Evolutionary conservation across 2,888 invertebrate genomes (phyloP), one percentile per base, ranked within the genome.

Genomic region (Ichneumoninae sp.): DNA sequence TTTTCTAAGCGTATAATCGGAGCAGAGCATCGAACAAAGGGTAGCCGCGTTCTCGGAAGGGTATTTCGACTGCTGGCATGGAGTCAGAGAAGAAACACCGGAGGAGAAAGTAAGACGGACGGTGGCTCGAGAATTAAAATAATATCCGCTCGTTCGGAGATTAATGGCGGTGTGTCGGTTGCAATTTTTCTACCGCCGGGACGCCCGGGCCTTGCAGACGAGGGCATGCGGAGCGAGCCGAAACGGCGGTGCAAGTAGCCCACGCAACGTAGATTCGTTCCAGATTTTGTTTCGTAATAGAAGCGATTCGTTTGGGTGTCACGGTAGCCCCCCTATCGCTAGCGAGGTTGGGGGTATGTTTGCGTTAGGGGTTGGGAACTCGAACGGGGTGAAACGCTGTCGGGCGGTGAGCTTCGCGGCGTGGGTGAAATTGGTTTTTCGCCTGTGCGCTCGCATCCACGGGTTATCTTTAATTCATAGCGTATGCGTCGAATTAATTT

Each of bases 61-160:
- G 89, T 87, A 85, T 89, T 73, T 78, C 73, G 63, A 52, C 50
- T 68, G 26, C 16, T 74, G 74, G 74, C 73, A 68, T 33, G 73
- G 13, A 78, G 63, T 60, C 71, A 57, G 63, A 83, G 73, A 69
- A 26, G 71, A 22, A 54, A 40, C 19, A 4, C 22, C 2, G 22
- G 47, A 60, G 60, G 81, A 60, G 40, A 40, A 75, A 78, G 66
- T 47, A 26, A 81, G 66, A 73, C 87, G 88, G 85, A 83, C 86
- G 87, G 87, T 89, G 89, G 86, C 87, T 89, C 81, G 87, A 89
- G 90, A 91, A 92, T 91, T 91, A 92, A 92, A 92, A 92, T 92
- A 92, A 92, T 92, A 92, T 92, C 91, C 90, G 90, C 87, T 89
- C 89, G 90, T 91, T 90, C 90, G 87, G 88, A 91, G 91, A 92